A percentile compares a stretch with the other conserved stretches of the same genome.
Conservation (phyloP, 64 coral and sea anemone species). For the Stichodactyla mertensii region DNA sequence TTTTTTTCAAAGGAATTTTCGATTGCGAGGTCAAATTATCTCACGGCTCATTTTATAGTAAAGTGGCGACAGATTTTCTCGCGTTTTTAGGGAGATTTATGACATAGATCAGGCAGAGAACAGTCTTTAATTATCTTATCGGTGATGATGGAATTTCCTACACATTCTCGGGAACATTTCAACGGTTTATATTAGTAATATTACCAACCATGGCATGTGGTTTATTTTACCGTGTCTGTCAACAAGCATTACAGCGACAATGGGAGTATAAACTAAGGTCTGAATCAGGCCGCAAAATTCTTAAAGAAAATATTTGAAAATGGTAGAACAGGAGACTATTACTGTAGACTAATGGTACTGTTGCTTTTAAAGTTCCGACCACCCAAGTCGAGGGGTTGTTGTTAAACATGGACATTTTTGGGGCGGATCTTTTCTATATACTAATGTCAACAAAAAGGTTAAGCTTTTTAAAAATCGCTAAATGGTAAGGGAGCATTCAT, state of each 20-base stretch:
- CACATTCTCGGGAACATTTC: not conserved
- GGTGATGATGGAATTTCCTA: conserved; percentile 6
- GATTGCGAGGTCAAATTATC: not conserved
- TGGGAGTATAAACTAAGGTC: not conserved
- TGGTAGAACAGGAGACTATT: too few species aligned
- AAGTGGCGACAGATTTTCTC: not conserved
- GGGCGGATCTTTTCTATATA: too few species aligned
- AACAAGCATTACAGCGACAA: not conserved
- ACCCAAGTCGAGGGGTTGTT: too few species aligned
- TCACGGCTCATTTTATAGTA: not conserved
- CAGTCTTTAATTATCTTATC: not conserved
- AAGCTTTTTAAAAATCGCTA: too few species aligned
- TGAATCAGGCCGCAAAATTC: not conserved
- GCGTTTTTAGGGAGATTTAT: not conserved
- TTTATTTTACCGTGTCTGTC: not conserved
- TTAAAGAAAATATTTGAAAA: not conserved
- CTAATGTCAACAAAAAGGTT: too few species aligned
- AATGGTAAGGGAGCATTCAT: too few species aligned
- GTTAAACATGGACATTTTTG: too few species aligned
- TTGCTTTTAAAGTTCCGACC: too few species aligned
- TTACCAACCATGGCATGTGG: not conserved
- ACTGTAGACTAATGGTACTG: too few species aligned
- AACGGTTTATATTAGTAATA: not conserved
- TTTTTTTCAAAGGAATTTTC: too few species aligned
- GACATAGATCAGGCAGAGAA: not conserved